A percentile compares a stretch with the other conserved stretches of the same genome.
Evolutionary conservation across 2,797 vertebrate genomes (phyloP).

Genomic region (Spinus pinus): DNA sequence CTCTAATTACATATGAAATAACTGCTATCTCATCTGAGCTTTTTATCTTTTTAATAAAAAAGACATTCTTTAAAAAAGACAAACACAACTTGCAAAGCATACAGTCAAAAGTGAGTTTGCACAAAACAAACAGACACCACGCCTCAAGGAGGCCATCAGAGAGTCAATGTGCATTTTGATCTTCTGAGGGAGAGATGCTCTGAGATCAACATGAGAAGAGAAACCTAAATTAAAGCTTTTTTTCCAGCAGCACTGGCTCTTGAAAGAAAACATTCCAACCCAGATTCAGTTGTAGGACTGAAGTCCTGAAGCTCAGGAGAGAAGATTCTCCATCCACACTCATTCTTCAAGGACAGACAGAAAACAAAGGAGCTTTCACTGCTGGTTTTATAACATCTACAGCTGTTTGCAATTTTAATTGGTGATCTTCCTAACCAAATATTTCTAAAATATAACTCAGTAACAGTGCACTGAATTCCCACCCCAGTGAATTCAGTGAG

Average conservation of each 20-base stretch:
- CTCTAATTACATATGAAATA: slow-evolving; percentile 21
- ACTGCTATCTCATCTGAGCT: not conserved
- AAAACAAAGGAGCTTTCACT: not conserved
- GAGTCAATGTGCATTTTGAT: not conserved
- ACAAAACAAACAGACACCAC: accelerated
- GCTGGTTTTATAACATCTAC: not conserved
- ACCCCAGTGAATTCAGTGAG: not conserved
- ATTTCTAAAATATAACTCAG: not conserved
- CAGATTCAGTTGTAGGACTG: not conserved
- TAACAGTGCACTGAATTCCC: not conserved
- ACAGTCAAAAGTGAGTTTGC: not conserved
- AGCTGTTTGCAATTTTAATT: not conserved
- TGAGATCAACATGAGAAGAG: not conserved
- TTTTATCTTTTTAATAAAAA: slow-evolving; percentile 46
- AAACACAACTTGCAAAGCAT: not conserved
- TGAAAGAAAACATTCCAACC: not conserved
- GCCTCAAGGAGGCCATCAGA: not conserved
- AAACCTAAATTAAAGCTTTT: not conserved
- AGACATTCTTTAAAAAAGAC: not conserved
- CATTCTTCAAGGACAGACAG: not conserved
- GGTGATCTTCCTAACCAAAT: not conserved
- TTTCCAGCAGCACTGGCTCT: not conserved
- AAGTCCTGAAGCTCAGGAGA: not conserved
- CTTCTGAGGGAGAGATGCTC: not conserved
- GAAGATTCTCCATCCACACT: not conserved